phyloP scores from a whole-genome alignment of 2,797 vertebrate genomes.

The Phoebastria nigripes region DNA sequence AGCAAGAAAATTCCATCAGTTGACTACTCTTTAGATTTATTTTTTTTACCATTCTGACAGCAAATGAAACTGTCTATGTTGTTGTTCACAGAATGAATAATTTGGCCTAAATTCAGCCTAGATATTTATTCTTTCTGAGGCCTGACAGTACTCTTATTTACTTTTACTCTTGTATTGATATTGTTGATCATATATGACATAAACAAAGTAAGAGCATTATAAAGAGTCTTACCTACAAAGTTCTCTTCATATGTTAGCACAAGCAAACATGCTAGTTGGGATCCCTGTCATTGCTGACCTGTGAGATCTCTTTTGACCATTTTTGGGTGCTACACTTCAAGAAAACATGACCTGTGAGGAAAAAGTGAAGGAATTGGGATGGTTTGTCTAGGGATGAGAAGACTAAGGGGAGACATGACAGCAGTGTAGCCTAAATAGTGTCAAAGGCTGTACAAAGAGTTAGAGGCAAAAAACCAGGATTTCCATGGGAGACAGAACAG shows the following conservation, averaged over 20 bases:
- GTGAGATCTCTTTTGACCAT: background rate
- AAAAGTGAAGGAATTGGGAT: background rate
- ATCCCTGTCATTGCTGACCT: background rate
- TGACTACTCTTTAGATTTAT: background rate
- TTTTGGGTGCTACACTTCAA: background rate
- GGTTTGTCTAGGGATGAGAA: background rate
- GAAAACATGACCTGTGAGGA: background rate
- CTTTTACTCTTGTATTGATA: background rate
- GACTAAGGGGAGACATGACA: background rate
- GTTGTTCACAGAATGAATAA: background rate
- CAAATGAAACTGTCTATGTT: background rate
- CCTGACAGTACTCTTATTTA: background rate
- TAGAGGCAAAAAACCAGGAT: background rate
- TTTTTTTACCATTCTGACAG: conserved; percentile 3
- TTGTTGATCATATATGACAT: background rate
- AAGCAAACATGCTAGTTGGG: background rate
- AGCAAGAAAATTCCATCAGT: background rate
- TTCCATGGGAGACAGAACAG: background rate
- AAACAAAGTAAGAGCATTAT: background rate
- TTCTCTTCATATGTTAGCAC: background rate
- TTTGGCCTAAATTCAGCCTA: background rate
- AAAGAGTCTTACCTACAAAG: background rate
- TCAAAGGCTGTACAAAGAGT: background rate
- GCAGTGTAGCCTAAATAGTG: background rate
- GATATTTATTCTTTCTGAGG: background rate